Evolutionary conservation across 2,797 vertebrate genomes (phyloP), one percentile per base, ranked within the genome.

Genomic region (Tangara arthus): DNA sequence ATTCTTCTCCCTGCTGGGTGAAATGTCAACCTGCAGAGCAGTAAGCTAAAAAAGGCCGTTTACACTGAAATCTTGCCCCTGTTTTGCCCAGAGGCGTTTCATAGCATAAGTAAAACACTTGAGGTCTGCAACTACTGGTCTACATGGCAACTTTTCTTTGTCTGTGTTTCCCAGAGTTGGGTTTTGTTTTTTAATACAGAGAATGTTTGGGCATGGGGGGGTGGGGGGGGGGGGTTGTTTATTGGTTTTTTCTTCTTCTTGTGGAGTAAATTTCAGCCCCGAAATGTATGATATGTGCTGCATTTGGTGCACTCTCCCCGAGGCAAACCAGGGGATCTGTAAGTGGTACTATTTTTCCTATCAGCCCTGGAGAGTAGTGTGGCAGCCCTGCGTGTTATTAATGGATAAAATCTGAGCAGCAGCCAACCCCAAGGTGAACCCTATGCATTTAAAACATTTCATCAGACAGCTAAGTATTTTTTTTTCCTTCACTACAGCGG

Each of bases 391-490:
- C 93, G 97, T 98, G 98, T 98, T 98, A 98, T 98, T 98, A 98
- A 98, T 98, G 98, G 98, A 98, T 98, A 98, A 98, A 98, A 98
- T 98, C 97, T 98, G 97, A 98, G 93, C 97, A 98, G 97, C 96
- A 87, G 97, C 96, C 97, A 98, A 98, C 98, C 97, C 97, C 97
- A 98, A 98, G 98, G 98, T 98, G 98, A 98, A 98, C 98, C 97
- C 97, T 98, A 98, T 98, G 98, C 98, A 98, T 98, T 98, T 98
- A 98, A 98, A 98, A 98, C 97, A 98, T 98, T 98, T 98, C 98
- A 98, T 98, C 98, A 97, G 97, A 97, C 96, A 98, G 96, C 97
- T 97, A 98, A 98, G 97, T 97, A 95, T 97, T 97, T 97, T 97
- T 96, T 97, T 97, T 95, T 89, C 95, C 95, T 97, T 95, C 92